phyloP scores from a whole-genome alignment of 2,113 vertebrate genomes.

The Cynopterus brachyotis region DNA sequence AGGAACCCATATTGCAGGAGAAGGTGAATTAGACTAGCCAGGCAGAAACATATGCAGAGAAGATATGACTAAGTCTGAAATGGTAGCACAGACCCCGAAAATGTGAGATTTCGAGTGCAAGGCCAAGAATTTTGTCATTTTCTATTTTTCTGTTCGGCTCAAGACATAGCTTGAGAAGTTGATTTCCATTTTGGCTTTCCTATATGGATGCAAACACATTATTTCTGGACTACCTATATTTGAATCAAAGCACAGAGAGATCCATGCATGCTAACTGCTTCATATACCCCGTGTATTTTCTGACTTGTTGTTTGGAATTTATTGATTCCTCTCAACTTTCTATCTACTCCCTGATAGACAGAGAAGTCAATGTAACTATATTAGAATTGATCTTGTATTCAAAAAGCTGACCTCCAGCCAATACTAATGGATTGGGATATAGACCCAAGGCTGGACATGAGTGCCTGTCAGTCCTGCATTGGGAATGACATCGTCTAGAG shows the following conservation, averaged over 20 bases:
- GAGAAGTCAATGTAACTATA: conserved; percentile 77
- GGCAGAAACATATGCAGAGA: not conserved
- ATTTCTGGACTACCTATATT: conserved; percentile 51
- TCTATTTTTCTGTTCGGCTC: conserved; percentile 6
- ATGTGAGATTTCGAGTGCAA: not conserved
- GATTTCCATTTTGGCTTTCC: conserved; percentile 48
- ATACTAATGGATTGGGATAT: conserved; percentile 74
- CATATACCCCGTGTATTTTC: conserved; percentile 60
- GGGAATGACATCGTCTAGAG: conserved; percentile 19
- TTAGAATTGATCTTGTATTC: conserved; percentile 79
- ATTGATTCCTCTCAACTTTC: conserved; percentile 75
- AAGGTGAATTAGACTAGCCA: not conserved
- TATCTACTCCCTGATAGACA: conserved; percentile 76
- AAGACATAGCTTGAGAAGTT: not conserved
- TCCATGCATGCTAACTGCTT: conserved; percentile 64
- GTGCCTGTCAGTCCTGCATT: conserved; percentile 50
- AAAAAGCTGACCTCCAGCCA: conserved; percentile 71
- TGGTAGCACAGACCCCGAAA: not conserved
- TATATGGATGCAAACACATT: not conserved
- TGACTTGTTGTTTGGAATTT: conserved; percentile 70
- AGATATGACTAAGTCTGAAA: not conserved
- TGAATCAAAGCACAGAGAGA: conserved; percentile 53
- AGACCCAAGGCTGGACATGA: conserved; percentile 55
- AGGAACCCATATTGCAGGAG: not conserved
- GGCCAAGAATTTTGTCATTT: not conserved